Evolutionary conservation across 2,113 vertebrate genomes (phyloP).

Genomic region (Emberiza fucata): DNA sequence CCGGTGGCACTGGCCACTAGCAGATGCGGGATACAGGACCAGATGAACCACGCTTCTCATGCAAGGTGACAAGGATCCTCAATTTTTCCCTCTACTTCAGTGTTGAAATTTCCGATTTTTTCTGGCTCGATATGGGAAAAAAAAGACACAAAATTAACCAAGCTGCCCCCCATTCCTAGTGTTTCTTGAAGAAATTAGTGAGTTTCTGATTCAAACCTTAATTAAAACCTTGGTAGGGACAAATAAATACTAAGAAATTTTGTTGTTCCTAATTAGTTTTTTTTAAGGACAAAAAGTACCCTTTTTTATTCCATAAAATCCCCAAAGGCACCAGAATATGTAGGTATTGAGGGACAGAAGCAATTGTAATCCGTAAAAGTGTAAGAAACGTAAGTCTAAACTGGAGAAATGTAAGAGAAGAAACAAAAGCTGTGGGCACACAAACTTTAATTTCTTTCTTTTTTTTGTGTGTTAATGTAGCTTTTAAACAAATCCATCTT

Average conservation of each 20-base stretch:
- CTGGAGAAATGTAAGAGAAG: neutral
- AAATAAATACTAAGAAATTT: neutral
- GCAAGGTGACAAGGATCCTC: neutral
- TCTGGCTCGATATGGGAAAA: neutral
- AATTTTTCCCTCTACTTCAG: neutral
- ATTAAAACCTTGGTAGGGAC: neutral
- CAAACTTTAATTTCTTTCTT: neutral
- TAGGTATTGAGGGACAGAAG: neutral
- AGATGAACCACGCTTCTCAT: neutral
- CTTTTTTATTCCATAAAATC: neutral
- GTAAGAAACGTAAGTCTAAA: neutral
- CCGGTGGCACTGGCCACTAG: neutral
- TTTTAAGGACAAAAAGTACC: neutral
- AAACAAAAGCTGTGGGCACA: neutral
- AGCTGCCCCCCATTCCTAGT: neutral
- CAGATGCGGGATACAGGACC: neutral
- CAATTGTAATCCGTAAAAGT: neutral
- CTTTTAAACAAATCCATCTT: conserved; percentile 5
- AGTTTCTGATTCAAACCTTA: neutral
- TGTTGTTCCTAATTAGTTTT: rapidly evolving
- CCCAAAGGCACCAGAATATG: neutral
- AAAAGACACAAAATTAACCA: neutral
- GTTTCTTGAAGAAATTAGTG: neutral
- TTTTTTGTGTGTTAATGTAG: neutral
- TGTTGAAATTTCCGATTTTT: neutral